Conservation (phyloP, 2,797 vertebrate species). For the Anguilla megastoma region DNA sequence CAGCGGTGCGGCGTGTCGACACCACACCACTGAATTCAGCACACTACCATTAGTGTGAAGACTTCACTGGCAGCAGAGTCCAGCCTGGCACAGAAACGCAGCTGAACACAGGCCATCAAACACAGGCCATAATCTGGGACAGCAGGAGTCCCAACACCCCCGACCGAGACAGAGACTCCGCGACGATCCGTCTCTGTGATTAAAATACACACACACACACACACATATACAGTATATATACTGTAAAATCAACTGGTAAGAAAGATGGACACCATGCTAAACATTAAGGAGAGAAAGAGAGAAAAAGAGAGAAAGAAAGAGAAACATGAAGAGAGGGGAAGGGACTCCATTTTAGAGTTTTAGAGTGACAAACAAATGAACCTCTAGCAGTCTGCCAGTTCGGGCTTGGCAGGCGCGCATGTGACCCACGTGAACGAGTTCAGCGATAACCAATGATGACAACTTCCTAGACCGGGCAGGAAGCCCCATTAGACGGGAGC, state of each 20-base stretch:
- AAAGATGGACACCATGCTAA: not conserved
- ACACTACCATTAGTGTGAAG: not conserved
- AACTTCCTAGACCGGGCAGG: slow-evolving; percentile 34
- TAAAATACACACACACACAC: not conserved
- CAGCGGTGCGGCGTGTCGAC: not conserved
- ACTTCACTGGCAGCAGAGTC: not conserved
- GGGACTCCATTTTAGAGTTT: not conserved
- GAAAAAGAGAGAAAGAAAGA: slow-evolving; percentile 9
- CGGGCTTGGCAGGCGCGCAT: not conserved
- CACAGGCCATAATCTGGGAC: not conserved
- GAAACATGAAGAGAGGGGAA: not conserved
- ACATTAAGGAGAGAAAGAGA: not conserved
- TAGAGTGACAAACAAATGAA: not conserved
- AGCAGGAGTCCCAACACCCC: not conserved
- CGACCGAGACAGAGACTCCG: not conserved
- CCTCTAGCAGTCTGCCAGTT: not conserved
- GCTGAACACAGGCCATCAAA: not conserved
- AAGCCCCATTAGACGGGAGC: slow-evolving; percentile 27
- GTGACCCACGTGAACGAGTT: not conserved
- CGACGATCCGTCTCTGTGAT: not conserved
- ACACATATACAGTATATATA: not conserved
- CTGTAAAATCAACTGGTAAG: not conserved
- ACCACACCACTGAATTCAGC: not conserved
- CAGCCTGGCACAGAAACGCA: not conserved
- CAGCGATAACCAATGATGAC: not conserved